Evolutionary conservation across 2,113 vertebrate genomes (phyloP).

Genomic region (Paradisaea rubra): DNA sequence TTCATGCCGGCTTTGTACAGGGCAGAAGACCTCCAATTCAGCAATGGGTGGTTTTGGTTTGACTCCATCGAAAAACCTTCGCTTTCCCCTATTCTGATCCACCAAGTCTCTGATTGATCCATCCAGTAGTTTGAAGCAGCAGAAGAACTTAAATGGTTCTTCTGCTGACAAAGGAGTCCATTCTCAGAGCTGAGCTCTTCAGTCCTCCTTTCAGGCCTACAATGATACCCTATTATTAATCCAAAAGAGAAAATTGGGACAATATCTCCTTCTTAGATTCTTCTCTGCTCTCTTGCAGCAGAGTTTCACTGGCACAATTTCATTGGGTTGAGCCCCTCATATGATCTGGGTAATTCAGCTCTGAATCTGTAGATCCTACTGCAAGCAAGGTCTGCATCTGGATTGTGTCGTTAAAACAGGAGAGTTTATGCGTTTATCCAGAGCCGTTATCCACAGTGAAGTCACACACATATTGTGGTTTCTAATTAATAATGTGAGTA

Average conservation of each 20-base stretch:
- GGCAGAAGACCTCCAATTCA: not conserved
- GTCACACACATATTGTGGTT: not conserved
- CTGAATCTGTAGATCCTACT: not conserved
- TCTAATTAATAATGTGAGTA: not conserved
- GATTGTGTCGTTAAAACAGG: not conserved
- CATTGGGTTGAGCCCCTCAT: accelerated
- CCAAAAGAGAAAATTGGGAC: not conserved
- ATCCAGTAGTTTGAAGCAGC: not conserved
- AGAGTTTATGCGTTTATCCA: not conserved
- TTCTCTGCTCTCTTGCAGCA: not conserved
- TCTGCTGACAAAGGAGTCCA: not conserved
- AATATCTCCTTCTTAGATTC: not conserved
- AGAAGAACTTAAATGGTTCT: not conserved
- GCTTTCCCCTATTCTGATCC: not conserved
- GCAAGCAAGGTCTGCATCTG: accelerated
- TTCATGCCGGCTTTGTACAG: not conserved
- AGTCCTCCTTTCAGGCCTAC: not conserved
- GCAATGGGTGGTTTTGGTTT: not conserved
- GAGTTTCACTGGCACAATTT: not conserved
- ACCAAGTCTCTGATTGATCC: not conserved
- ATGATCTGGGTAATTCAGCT: not conserved
- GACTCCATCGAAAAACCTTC: accelerated
- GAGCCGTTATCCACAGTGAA: not conserved
- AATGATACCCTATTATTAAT: not conserved
- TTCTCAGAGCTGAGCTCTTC: not conserved